These are phyloP conservation scores for Drosophila rellima DNA, from an alignment of 2,888 invertebrate species.

Conservation along the genomic window DNA sequence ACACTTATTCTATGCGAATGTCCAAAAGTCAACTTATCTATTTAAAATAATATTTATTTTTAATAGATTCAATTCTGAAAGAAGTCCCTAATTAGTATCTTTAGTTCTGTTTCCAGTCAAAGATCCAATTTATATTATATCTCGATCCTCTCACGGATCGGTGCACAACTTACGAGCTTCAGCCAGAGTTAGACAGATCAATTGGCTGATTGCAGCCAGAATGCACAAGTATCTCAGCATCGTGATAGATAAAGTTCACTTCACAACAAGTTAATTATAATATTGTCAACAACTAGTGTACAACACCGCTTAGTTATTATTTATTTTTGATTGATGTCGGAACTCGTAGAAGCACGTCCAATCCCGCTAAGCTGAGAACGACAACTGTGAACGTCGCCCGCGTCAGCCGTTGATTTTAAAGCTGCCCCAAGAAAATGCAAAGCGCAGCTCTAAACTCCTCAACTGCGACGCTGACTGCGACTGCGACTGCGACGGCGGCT, in stretches of 20 bases:
- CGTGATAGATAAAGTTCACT: conserved; percentile 11
- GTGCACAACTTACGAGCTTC: conserved; percentile 61
- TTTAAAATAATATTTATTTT: too few relatives aligned
- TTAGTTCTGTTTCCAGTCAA: too few relatives aligned
- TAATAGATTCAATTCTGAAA: too few relatives aligned
- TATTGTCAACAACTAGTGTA: conserved; percentile 17
- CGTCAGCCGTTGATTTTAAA: conserved; percentile 64
- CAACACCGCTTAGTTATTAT: conserved; percentile 7
- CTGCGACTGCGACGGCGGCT: conserved; percentile 19
- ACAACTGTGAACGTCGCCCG: conserved; percentile 58
- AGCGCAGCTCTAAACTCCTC: conserved; percentile 25
- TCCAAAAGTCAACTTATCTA: too few relatives aligned
- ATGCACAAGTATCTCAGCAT: conserved; percentile 60
- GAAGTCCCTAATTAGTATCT: too few relatives aligned
- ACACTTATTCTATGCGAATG: too few relatives aligned
- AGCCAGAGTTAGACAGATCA: conserved; percentile 38
- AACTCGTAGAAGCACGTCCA: conserved; percentile 48
- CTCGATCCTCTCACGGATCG: background rate
- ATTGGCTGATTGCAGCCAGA: conserved; percentile 46
- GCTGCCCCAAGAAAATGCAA: conserved; percentile 38
- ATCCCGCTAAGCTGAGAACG: conserved; percentile 63
- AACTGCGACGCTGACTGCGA: conserved; percentile 13
- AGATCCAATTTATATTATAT: background rate
- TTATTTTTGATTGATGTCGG: conserved; percentile 17
- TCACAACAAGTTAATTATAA: conserved; percentile 1